These are phyloP conservation scores for Scomber colias DNA, from an alignment of 2,113 vertebrate genomes.

Conservation along the genomic window DNA sequence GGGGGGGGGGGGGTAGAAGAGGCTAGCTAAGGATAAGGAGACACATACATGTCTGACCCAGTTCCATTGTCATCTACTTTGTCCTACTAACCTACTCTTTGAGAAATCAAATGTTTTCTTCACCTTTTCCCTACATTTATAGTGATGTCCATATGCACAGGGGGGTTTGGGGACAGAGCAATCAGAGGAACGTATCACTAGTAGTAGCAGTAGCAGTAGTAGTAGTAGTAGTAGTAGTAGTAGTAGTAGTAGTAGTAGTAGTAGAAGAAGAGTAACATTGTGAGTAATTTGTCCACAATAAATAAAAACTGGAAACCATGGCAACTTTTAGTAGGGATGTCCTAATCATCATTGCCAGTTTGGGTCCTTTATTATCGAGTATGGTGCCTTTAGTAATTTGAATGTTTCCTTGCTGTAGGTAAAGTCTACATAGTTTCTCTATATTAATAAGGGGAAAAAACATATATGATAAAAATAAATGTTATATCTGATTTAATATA, in stretches of 20 bases:
- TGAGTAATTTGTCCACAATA: not conserved
- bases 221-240: not conserved
- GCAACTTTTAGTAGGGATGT: not conserved
- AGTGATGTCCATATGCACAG: not conserved
- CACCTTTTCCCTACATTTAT: slow-evolving; percentile 11
- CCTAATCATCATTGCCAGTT: not conserved
- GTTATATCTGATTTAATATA: too few relatives aligned
- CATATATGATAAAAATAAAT: too few relatives aligned
- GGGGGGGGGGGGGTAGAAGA: not conserved
- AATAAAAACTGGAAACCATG: not conserved
- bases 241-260: not conserved
- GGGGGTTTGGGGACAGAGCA: not conserved
- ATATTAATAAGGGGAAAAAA: too few relatives aligned
- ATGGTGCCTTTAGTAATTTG: not conserved
- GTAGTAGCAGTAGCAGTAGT: not conserved
- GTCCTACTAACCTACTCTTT: slow-evolving; percentile 60
- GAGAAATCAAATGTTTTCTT: slow-evolving; percentile 35
- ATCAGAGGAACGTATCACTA: not conserved
- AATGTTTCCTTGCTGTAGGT: too few relatives aligned
- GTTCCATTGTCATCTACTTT: slow-evolving; percentile 55
- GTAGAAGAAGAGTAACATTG: not conserved
- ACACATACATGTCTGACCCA: slow-evolving; percentile 67
- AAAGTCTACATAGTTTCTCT: too few relatives aligned
- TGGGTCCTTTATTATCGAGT: not conserved
- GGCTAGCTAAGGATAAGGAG: slow-evolving; percentile 53